Percentiles rank a stretch among this genome's conserved stretches.
phyloP scores from a whole-genome alignment of 2,113 vertebrate genomes.

The Ptilorrhoa leucosticta region DNA sequence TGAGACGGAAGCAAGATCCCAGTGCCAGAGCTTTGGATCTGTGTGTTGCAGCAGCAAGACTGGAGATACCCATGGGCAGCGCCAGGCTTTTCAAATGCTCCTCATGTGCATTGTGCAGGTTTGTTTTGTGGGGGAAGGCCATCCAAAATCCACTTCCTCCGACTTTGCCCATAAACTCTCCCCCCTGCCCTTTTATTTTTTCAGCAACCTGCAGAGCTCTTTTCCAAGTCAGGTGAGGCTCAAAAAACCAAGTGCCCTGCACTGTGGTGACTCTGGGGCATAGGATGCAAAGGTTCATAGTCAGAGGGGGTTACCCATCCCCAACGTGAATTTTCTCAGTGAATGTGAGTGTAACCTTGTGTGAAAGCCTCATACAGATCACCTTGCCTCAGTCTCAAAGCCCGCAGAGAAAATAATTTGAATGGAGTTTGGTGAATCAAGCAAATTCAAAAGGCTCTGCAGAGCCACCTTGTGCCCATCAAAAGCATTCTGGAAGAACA shows the following conservation, averaged over 20 bases:
- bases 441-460: not conserved
- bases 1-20: not conserved
- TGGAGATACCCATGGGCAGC: not conserved
- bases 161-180: not conserved
- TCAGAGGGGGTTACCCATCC: not conserved
- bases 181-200: not conserved
- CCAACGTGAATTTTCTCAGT: not conserved
- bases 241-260: not conserved
- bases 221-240: not conserved
- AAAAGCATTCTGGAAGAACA: not conserved
- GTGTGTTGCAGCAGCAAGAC: not conserved
- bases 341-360: not conserved
- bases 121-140: not conserved
- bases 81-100: not conserved
- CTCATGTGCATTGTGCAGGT: not conserved
- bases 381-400: not conserved
- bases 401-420: not conserved
- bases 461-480: conserved; percentile 19
- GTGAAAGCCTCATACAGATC: not conserved
- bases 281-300: not conserved
- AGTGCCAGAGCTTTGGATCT: not conserved
- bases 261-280: not conserved
- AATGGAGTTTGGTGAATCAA: not conserved
- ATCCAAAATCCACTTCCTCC: not conserved
- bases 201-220: not conserved